Evolutionary conservation across 1,140 invertebrate species (phyloP).

Genomic region (Drosophila lacteicornis): DNA sequence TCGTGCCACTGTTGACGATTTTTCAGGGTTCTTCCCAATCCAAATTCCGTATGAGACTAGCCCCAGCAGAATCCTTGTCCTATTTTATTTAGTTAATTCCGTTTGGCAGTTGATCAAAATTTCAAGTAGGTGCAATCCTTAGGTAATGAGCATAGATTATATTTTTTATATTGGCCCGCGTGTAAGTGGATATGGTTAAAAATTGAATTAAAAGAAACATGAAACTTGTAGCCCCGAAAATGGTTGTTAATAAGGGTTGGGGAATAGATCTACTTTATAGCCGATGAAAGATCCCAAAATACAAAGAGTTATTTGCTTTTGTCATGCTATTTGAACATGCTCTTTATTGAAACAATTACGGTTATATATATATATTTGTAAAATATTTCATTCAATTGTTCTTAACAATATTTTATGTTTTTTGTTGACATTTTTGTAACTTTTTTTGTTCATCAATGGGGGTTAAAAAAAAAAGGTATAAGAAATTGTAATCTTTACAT

Average conservation of each 20-base stretch:
- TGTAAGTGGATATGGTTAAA: conserved; percentile 31
- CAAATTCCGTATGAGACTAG: conserved; percentile 35
- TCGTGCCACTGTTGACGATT: not conserved
- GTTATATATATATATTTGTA: conserved; percentile 50
- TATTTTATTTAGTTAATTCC: conserved; percentile 21
- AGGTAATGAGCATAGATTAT: conserved; percentile 23
- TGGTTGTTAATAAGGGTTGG: conserved; percentile 7
- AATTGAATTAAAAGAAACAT: conserved; percentile 15
- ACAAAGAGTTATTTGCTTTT: conserved; percentile 42
- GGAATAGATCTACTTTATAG: not conserved
- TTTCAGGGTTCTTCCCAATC: conserved; percentile 7
- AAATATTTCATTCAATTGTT: conserved; percentile 54
- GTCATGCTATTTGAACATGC: conserved; percentile 55
- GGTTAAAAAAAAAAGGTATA: conserved; percentile 45
- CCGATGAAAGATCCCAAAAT: not conserved
- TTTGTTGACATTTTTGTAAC: conserved; percentile 54
- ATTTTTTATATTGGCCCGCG: conserved; percentile 40
- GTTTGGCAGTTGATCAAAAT: conserved; percentile 45
- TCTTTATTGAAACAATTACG: conserved; percentile 66
- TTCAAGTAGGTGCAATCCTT: conserved; percentile 41
- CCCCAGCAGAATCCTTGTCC: not conserved
- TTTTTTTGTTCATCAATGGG: conserved; percentile 47
- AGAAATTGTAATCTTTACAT: conserved; percentile 37
- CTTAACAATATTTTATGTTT: conserved; percentile 57
- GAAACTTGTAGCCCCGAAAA: not conserved